phyloP scores from a whole-genome alignment of 1,140 invertebrate genomes.

The Thaumatotibia leucotreta region DNA sequence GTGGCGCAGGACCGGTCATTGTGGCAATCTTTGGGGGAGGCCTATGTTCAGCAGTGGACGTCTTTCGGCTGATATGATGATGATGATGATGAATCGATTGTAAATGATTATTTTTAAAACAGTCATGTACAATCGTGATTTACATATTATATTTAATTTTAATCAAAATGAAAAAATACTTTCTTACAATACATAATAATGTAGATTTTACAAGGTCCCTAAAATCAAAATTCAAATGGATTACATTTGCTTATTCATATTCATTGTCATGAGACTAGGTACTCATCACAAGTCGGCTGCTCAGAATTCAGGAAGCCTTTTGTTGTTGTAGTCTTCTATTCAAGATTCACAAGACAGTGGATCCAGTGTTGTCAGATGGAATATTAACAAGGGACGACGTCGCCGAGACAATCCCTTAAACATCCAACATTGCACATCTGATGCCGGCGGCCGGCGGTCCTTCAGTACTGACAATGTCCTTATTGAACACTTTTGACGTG shows the following conservation, averaged over 20 bases:
- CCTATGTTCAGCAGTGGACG: too few relatives aligned
- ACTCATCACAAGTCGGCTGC: not conserved
- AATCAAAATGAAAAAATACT: too few relatives aligned
- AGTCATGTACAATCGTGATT: too few relatives aligned
- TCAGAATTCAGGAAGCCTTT: constrained; percentile 36
- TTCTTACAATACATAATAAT: too few relatives aligned
- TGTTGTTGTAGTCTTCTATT: constrained; percentile 34
- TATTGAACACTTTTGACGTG: not conserved
- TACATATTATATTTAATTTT: too few relatives aligned
- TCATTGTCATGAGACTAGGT: not conserved
- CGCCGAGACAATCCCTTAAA: constrained; percentile 38
- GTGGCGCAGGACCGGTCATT: too few relatives aligned
- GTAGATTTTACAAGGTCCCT: too few relatives aligned
- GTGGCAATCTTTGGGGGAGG: too few relatives aligned
- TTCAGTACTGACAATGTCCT: not conserved
- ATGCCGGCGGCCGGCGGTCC: not conserved
- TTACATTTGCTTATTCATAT: not conserved
- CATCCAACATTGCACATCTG: constrained; percentile 20
- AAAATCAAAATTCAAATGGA: not conserved
- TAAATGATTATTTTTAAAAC: too few relatives aligned
- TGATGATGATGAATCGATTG: too few relatives aligned
- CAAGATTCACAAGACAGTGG: constrained; percentile 40
- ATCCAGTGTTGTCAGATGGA: constrained; percentile 37
- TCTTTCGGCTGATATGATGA: too few relatives aligned
- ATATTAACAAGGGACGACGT: constrained; percentile 45